Conservation (phyloP, 2,113 vertebrate species). For the Paracanthobrama guichenoti region DNA sequence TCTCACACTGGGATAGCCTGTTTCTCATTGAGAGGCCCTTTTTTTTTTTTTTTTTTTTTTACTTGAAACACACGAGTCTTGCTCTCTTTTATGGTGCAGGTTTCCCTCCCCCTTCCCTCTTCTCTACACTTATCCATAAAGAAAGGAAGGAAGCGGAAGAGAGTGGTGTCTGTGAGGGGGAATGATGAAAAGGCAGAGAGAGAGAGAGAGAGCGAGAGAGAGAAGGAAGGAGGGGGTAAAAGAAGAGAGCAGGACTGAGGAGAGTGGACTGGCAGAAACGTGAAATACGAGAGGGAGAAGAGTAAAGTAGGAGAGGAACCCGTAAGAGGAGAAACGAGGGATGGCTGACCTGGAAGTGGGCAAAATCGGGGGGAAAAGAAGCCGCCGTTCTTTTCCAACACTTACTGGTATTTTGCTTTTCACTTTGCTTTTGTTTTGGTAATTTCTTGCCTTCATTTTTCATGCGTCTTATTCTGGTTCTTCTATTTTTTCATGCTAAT, state of each 20-base stretch:
- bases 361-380: conserved; percentile 65
- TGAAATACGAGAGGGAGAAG: conserved; percentile 62
- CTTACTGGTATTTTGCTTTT: conserved; percentile 56
- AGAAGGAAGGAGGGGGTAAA: conserved; percentile 58
- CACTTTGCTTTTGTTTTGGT: conserved; percentile 26
- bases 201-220: conserved; percentile 56
- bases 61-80: conserved; percentile 35
- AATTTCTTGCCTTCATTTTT: conserved; percentile 19
- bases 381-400: conserved; percentile 44
- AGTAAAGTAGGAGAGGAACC: conserved; percentile 60
- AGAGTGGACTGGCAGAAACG: conserved; percentile 68
- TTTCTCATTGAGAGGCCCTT: conserved; percentile 50
- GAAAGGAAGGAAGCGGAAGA: conserved; percentile 52
- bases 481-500: not conserved
- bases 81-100: conserved; percentile 26
- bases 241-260: conserved; percentile 57
- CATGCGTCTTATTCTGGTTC: not conserved
- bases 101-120: conserved; percentile 30
- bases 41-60: conserved; percentile 32
- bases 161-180: conserved; percentile 59
- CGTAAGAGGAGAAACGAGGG: conserved; percentile 57
- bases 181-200: conserved; percentile 61
- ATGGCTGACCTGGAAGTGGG: conserved; percentile 62
- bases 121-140: conserved; percentile 41
- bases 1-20: conserved; percentile 47